phyloP scores from a whole-genome alignment of 2,113 vertebrate genomes.

The Phodopus roborovskii region DNA sequence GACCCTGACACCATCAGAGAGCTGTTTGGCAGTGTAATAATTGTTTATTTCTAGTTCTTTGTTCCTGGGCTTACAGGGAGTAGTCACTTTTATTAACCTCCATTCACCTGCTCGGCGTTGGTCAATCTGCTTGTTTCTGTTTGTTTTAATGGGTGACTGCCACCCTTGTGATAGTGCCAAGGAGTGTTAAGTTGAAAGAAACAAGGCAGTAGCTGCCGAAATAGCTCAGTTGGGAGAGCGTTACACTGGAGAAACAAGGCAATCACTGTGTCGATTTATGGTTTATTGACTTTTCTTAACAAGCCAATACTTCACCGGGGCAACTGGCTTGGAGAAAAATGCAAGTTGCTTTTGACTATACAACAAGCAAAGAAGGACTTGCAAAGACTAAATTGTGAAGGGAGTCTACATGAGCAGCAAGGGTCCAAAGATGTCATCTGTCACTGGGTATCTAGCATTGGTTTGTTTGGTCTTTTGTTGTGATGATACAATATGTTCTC shows the following conservation, averaged over 20 bases:
- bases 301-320: slow-evolving; percentile 11
- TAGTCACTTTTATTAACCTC: slow-evolving; percentile 17
- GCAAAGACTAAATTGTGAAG: not conserved
- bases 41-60: not conserved
- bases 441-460: not conserved
- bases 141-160: slow-evolving; percentile 19
- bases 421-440: slow-evolving; percentile 14
- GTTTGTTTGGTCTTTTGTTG: not conserved
- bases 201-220: not conserved
- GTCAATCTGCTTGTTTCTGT: not conserved
- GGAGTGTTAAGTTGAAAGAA: slow-evolving; percentile 74
- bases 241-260: slow-evolving; percentile 51
- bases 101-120: slow-evolving; percentile 19
- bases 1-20: not conserved
- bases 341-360: slow-evolving; percentile 30
- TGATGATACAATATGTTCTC: not conserved
- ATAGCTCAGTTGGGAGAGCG: too few species aligned
- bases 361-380: slow-evolving; percentile 45
- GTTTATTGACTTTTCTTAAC: slow-evolving; percentile 73
- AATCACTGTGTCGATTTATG: slow-evolving; percentile 62
- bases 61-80: not conserved
- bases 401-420: slow-evolving; percentile 14
- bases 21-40: not conserved
- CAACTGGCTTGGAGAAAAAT: slow-evolving; percentile 69
- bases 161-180: slow-evolving; percentile 25